Base-by-base conservation (phyloP, 2,113 vertebrate genomes). In the Cathartes aura region DNA sequence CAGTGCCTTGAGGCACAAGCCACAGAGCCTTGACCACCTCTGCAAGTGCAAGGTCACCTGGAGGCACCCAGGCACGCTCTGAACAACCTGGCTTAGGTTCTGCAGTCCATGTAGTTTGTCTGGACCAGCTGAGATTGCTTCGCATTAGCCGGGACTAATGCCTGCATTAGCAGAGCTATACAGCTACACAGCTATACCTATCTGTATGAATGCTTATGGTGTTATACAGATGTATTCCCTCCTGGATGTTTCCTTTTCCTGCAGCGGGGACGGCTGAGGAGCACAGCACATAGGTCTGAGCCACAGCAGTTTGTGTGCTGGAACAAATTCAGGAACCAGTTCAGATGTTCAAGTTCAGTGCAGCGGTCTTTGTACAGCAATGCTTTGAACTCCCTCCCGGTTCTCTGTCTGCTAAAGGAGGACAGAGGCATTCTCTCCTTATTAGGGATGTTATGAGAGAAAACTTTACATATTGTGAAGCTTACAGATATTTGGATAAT, bases 321-420 rank as follows among this genome's bases (percentile, higher is more conserved):
- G 47, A 34, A 55, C 59, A 83, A 73, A 58, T 34, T 70, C 72
- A 83, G 62, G 70, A 75, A 55, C 13, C 42, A 88, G 55, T 70
- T 84, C 92, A 87, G 59, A 74, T 38, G 32, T 38, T 71, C 64
- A 59, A 47, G 84, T 92, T 83, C 83, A 81, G n/a, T 43, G 48
- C 58, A 30, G 18, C 4, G 3, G 38, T 40, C 55, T 87, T 66
- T 70, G 60, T 42, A 63, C 59, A 26, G 27, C 52, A 80, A 29
- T 26, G 48, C 27, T 93, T 81, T 96, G 84, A 83, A 55, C 14
- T 52, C 11, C 24, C 12, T 58, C 27, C 29, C 11, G 2, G 56
- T 38, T 87, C 59, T 68, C 59, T 23, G 8, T 58, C 71, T 52
- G 15, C 38, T 52, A 19, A 63, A 58, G 22, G 30, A 82, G 18